A percentile compares a stretch with the other conserved stretches of the same genome.
These are phyloP conservation scores for Sycophaga agraensis DNA, from an alignment of 1,140 invertebrate species.

Conservation along the genomic window DNA sequence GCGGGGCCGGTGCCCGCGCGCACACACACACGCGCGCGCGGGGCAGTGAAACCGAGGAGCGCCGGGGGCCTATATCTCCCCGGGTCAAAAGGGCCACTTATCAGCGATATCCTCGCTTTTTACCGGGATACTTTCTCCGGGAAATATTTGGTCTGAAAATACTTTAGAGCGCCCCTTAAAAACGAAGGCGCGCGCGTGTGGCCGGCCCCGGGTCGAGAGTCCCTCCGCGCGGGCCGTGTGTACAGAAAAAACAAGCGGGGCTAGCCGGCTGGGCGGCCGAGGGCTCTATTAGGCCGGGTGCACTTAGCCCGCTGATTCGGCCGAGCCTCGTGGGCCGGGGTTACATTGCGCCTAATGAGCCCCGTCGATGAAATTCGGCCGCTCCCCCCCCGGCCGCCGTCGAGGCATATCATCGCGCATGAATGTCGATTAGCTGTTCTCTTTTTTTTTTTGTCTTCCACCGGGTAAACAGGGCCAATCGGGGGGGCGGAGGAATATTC, in stretches of 20 bases:
- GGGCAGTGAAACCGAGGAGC: background rate
- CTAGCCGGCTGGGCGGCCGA: background rate
- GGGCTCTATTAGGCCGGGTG: background rate
- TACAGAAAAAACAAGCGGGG: slow-evolving; percentile 25
- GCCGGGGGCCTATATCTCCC: slow-evolving; percentile 22
- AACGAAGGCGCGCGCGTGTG: slow-evolving; percentile 12
- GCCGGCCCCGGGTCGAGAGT: slow-evolving; percentile 6
- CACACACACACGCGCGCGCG: background rate
- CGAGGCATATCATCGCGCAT: too few species aligned
- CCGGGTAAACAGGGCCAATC: too few species aligned
- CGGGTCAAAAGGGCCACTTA: slow-evolving; percentile 33
- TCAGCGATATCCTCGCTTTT: slow-evolving; percentile 36
- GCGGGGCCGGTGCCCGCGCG: slow-evolving; percentile 2
- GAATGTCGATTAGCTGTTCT: too few species aligned
- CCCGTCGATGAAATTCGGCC: too few species aligned
- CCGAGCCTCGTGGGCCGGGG: too few species aligned
- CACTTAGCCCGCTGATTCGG: too few species aligned
- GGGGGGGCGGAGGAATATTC: too few species aligned
- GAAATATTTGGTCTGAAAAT: slow-evolving; percentile 43
- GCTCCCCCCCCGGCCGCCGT: too few species aligned
- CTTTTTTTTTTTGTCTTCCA: too few species aligned
- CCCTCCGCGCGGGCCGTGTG: background rate
- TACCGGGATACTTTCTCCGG: slow-evolving; percentile 36
- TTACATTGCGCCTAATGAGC: too few species aligned
- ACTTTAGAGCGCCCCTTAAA: slow-evolving; percentile 27